phyloP scores from a whole-genome alignment of 2,888 invertebrate species.

The Marasmarcha lunaedactyla region DNA sequence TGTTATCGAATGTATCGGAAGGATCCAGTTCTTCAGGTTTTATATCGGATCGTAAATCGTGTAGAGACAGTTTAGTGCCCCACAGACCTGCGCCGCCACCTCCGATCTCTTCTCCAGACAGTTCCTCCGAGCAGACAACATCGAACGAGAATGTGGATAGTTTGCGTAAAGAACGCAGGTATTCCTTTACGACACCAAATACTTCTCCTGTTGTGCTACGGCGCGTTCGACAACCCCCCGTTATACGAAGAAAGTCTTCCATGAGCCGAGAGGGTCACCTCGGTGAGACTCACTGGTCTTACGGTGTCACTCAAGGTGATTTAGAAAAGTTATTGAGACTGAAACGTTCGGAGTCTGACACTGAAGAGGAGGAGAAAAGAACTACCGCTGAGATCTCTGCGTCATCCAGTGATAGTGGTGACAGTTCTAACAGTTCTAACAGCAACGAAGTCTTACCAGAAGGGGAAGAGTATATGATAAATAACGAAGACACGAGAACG shows the following conservation, averaged over 20 bases:
- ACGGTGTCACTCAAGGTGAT: slow-evolving; percentile 58
- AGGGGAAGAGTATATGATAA: slow-evolving; percentile 45
- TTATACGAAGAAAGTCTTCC: slow-evolving; percentile 52
- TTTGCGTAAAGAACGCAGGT: slow-evolving; percentile 29
- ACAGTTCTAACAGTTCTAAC: slow-evolving; percentile 26
- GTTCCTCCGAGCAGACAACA: slow-evolving; percentile 33
- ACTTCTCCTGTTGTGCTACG: slow-evolving; percentile 44
- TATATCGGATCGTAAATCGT: slow-evolving; percentile 53
- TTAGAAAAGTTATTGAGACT: slow-evolving; percentile 52
- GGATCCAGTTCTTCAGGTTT: slow-evolving; percentile 65
- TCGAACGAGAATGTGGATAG: slow-evolving; percentile 28
- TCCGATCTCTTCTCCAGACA: slow-evolving; percentile 46
- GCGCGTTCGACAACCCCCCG: slow-evolving; percentile 53
- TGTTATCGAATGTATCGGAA: slow-evolving; percentile 58
- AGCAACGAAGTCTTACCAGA: slow-evolving; percentile 36
- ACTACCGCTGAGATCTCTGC: slow-evolving; percentile 18
- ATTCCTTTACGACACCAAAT: slow-evolving; percentile 45
- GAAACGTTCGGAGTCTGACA: slow-evolving; percentile 54
- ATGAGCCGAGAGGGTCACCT: slow-evolving; percentile 34
- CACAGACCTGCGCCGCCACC: slow-evolving; percentile 62
- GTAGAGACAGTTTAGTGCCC: slow-evolving; percentile 32
- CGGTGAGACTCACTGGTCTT: slow-evolving; percentile 58
- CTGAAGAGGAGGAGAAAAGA: slow-evolving; percentile 40
- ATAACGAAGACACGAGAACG: slow-evolving; percentile 41
- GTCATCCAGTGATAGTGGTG: slow-evolving; percentile 24